Evolutionary conservation across 2,888 invertebrate genomes (phyloP).

Genomic region (Boloria euphrosyne): DNA sequence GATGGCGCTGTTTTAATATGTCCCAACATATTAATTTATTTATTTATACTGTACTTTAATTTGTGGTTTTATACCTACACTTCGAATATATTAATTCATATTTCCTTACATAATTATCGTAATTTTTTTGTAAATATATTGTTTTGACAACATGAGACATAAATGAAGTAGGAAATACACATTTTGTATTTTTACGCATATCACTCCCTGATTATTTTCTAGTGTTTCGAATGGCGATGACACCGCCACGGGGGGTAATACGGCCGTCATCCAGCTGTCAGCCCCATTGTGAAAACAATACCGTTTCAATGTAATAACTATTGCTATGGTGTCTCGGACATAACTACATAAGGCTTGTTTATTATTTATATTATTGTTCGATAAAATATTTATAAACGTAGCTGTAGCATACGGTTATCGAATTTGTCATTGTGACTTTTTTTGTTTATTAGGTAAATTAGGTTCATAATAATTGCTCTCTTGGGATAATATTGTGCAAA

Average conservation of each 20-base stretch:
- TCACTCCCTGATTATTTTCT: constrained; percentile 39
- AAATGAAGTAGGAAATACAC: neutral
- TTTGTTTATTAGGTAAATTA: too few relatives aligned
- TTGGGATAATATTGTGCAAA: too few relatives aligned
- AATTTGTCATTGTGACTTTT: too few relatives aligned
- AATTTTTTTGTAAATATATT: neutral
- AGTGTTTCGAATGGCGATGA: constrained; percentile 62
- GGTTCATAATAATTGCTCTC: too few relatives aligned
- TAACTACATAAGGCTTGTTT: constrained; percentile 58
- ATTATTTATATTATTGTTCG: constrained; percentile 49
- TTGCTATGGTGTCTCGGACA: constrained; percentile 66
- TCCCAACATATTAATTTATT: too few relatives aligned
- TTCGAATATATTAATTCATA: too few relatives aligned
- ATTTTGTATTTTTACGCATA: constrained; percentile 33
- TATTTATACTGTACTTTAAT: too few relatives aligned
- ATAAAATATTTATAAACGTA: neutral
- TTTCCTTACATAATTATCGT: neutral
- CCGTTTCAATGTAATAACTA: constrained; percentile 70
- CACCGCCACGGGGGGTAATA: constrained; percentile 66
- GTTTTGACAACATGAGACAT: neutral
- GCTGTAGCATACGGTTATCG: neutral
- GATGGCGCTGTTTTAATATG: too few relatives aligned
- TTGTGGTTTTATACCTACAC: too few relatives aligned
- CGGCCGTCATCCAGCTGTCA: constrained; percentile 65
- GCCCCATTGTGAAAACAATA: constrained; percentile 66